Evolutionary conservation across 2,888 invertebrate species (phyloP).

Genomic region (Pyralis farinalis): DNA sequence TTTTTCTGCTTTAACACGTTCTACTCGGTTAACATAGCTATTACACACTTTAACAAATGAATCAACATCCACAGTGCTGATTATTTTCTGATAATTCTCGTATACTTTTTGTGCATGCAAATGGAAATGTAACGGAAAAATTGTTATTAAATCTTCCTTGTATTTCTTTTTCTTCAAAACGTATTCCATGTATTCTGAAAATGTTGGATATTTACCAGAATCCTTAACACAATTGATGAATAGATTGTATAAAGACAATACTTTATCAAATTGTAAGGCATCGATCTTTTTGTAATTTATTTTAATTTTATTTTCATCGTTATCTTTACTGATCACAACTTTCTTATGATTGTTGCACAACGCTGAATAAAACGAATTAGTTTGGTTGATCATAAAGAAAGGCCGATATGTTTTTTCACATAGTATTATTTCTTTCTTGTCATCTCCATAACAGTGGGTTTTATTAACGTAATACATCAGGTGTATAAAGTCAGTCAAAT

Average conservation of each 20-base stretch:
- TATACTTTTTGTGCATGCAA: too few relatives aligned
- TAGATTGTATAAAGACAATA: background rate
- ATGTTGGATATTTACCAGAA: background rate
- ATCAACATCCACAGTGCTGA: background rate
- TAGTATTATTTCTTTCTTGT: constrained; percentile 16
- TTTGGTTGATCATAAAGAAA: constrained; percentile 25
- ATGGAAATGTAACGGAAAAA: background rate
- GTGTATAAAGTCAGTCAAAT: constrained; percentile 31
- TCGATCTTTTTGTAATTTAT: background rate
- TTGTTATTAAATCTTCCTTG: background rate
- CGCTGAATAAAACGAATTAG: constrained; percentile 31
- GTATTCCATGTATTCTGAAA: constrained; percentile 1
- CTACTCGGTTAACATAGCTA: background rate
- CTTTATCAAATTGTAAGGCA: background rate
- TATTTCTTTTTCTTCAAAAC: constrained; percentile 2
- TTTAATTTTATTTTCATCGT: background rate
- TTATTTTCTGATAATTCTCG: background rate
- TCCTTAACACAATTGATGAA: constrained; percentile 1
- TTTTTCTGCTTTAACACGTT: background rate
- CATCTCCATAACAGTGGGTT: background rate
- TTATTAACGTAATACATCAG: constrained; percentile 19
- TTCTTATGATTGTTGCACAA: constrained; percentile 19
- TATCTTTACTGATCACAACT: constrained; percentile 3
- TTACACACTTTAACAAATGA: background rate
- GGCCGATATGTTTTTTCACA: constrained; percentile 32